These are phyloP conservation scores for Brachionus rotundiformis DNA, from an alignment of 1,140 invertebrate species.

Conservation along the genomic window DNA sequence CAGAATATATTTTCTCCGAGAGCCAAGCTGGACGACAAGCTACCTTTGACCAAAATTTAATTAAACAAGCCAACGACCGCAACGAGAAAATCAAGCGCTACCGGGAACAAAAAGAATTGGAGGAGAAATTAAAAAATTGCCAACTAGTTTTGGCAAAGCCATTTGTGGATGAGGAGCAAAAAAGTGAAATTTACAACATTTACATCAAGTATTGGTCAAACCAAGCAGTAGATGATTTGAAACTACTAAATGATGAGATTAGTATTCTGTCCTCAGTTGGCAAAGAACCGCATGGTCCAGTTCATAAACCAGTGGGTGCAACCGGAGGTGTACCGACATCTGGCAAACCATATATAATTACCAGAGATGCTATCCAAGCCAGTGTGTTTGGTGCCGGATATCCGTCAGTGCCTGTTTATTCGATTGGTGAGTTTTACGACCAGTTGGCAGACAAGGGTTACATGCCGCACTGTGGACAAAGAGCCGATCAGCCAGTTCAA, in stretches of 20 bases:
- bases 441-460: constrained; percentile 78
- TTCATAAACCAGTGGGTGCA: not conserved
- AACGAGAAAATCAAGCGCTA: constrained; percentile 49
- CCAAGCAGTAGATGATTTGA: constrained; percentile 33
- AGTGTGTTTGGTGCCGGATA: constrained; percentile 90
- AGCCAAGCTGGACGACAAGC: constrained; percentile 1
- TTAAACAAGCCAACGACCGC: constrained; percentile 4
- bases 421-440: constrained; percentile 92
- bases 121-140: not conserved
- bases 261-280: constrained; percentile 19
- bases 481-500: constrained; percentile 54
- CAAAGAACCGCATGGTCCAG: not conserved
- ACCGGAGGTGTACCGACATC: not conserved
- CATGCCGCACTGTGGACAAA: constrained; percentile 60
- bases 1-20: not conserved
- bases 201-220: constrained; percentile 47
- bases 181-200: constrained; percentile 30
- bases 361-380: constrained; percentile 83
- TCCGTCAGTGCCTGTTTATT: constrained; percentile 84
- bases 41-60: constrained; percentile 35
- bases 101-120: constrained; percentile 46
- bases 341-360: constrained; percentile 80
- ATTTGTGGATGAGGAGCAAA: constrained; percentile 35
- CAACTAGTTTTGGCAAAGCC: constrained; percentile 13
- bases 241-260: constrained; percentile 44